Evolutionary conservation across 1,140 invertebrate genomes (phyloP), one percentile per base, ranked within the genome.

Genomic region (Saccostrea echinata): DNA sequence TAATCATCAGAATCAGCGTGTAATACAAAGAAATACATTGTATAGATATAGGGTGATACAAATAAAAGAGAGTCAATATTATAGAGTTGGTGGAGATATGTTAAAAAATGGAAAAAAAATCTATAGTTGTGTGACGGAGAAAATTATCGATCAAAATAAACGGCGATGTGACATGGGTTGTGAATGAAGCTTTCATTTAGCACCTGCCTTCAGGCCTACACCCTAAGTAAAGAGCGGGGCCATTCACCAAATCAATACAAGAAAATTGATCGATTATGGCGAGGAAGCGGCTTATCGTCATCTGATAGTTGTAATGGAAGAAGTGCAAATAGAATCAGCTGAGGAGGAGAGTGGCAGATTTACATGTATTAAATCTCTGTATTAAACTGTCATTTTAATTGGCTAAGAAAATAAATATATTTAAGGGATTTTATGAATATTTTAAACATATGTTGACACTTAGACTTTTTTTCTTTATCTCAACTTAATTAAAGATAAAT

Each of bases 71-170:
- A 57, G 55, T 21, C 18, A 61, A 18, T 61, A n/a, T 21, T 61
- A n/a, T 61, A n/a, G 21, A 18, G 55, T 61, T 24, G 27, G 24
- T 3, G 13, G 11, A 27, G 24, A 71, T 24, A 4, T n/a, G 64
- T 33, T 27, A 24, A 68, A 76, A 76, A 24, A 30, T 33, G 11
- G 24, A 33, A 64, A n/a, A 64, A 76, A 30, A 76, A 76, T 76
- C 68, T 33, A 76, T 76, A 33, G 27, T 76, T 76, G 68, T 76
- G 24, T 76, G 68, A 76, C 68, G 68, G 68, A 76, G 68, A 76
- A 76, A 16, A 76, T 76, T 76, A 76, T 76, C 68, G 68, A 76
- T 76, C 27, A 3, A 33, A 76, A 76, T 30, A n/a, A n/a, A n/a
- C 27, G 24, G 27, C 27, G 24, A 76, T 76, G 68, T 76, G 68